phyloP scores from a whole-genome alignment of 2,797 vertebrate species.

The Acrossocheilus fasciatus region DNA sequence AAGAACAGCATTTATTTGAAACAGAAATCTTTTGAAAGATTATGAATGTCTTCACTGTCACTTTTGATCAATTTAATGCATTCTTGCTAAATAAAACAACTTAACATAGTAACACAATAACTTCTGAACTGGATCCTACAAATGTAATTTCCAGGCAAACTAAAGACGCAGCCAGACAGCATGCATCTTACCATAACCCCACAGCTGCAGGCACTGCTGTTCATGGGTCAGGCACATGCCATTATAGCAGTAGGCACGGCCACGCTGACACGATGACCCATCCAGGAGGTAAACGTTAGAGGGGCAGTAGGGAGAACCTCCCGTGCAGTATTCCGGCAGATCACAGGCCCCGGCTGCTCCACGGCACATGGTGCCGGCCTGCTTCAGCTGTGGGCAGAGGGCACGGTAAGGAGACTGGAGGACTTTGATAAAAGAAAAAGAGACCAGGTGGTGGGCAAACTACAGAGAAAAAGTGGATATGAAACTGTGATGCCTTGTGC shows the following conservation, averaged over 20 bases:
- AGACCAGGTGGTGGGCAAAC: slow-evolving; percentile 22
- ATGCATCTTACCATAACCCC: slow-evolving; percentile 87
- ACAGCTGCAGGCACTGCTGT: slow-evolving; percentile 91
- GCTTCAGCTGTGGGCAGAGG: slow-evolving; percentile 80
- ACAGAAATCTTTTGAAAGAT: not conserved
- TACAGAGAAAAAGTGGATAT: slow-evolving; percentile 8
- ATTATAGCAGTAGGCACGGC: slow-evolving; percentile 87
- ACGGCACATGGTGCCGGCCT: slow-evolving; percentile 87
- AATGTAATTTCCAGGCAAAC: not conserved
- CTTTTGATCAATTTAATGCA: not conserved
- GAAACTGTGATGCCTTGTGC: not conserved
- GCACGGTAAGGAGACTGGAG: slow-evolving; percentile 16
- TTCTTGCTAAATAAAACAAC: not conserved
- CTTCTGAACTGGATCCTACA: not conserved
- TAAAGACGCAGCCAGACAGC: not conserved
- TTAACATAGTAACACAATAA: not conserved
- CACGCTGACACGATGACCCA: slow-evolving; percentile 84
- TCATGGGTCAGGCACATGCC: slow-evolving; percentile 94
- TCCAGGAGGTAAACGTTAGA: slow-evolving; percentile 90
- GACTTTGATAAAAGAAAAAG: slow-evolving; percentile 25
- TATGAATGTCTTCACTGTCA: not conserved
- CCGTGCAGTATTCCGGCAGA: slow-evolving; percentile 94
- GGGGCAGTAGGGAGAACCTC: slow-evolving; percentile 88
- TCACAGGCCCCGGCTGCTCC: slow-evolving; percentile 87
- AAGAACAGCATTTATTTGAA: not conserved